Conservation (phyloP, 2,888 invertebrate genomes). For the Pardosa pseudoannulata region DNA sequence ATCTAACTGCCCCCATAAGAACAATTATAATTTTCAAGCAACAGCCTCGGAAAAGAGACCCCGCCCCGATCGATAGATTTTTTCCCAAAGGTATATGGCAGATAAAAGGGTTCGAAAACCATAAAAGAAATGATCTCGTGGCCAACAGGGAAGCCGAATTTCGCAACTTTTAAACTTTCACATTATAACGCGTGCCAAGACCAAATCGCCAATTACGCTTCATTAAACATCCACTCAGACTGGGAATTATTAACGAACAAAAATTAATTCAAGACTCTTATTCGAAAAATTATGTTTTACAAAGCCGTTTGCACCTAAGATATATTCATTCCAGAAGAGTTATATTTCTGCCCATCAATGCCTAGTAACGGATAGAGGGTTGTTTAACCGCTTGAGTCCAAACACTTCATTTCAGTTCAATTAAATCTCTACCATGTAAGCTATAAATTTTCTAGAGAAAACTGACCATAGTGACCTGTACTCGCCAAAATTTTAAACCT, state of each 20-base stretch:
- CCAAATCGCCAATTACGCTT: too few relatives aligned
- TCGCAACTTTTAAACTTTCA: neutral
- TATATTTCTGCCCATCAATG: too few relatives aligned
- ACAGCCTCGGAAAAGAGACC: conserved; percentile 31
- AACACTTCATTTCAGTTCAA: too few relatives aligned
- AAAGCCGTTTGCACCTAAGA: too few relatives aligned
- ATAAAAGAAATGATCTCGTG: neutral
- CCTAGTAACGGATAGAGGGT: too few relatives aligned
- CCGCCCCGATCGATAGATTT: conserved; percentile 61
- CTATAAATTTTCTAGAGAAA: too few relatives aligned
- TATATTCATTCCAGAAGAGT: too few relatives aligned
- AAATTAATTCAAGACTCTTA: neutral
- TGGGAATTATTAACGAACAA: neutral
- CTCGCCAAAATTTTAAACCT: too few relatives aligned
- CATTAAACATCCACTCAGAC: neutral
- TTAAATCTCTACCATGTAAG: too few relatives aligned
- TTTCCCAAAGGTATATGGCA: conserved; percentile 23
- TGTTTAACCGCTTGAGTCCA: too few relatives aligned
- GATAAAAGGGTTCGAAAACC: conserved; percentile 7
- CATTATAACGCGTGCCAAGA: neutral
- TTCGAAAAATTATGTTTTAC: too few relatives aligned
- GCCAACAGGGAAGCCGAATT: neutral
- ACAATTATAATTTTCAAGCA: conserved; percentile 53
- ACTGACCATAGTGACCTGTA: too few relatives aligned
- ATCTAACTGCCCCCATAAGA: conserved; percentile 28